Conservation (phyloP, 2,797 vertebrate species). For the Denticeps clupeoides region DNA sequence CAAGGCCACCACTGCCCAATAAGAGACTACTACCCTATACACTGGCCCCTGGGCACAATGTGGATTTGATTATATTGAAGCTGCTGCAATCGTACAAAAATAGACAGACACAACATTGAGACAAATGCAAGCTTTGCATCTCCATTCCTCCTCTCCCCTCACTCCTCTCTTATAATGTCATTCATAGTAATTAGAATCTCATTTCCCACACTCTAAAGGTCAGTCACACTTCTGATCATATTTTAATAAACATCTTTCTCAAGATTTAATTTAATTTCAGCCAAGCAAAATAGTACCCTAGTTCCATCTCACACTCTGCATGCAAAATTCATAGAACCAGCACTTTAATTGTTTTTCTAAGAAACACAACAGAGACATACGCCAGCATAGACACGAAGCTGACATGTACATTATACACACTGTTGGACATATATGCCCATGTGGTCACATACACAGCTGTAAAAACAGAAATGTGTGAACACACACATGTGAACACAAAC, state of each 20-base stretch:
- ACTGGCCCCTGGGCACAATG: constrained; percentile 49
- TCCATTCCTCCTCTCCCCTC: constrained; percentile 34
- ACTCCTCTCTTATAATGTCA: constrained; percentile 45
- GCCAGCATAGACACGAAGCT: no score
- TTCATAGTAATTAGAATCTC: constrained; percentile 64
- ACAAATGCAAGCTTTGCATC: constrained; percentile 39
- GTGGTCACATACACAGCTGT: constrained; percentile 15
- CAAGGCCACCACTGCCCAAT: no score
- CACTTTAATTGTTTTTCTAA: constrained; percentile 63
- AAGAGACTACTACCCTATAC: no score
- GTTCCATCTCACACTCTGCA: constrained; percentile 40
- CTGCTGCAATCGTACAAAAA: constrained; percentile 41
- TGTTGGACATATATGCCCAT: constrained; percentile 10
- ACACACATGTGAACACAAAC: constrained; percentile 2
- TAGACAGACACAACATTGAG: constrained; percentile 49
- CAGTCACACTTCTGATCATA: constrained; percentile 66
- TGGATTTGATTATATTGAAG: constrained; percentile 60
- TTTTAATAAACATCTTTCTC: constrained; percentile 68
- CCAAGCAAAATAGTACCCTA: constrained; percentile 51
- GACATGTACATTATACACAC: constrained; percentile 22
- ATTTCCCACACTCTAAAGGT: constrained; percentile 69
- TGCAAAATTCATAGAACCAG: constrained; percentile 53
- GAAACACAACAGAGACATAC: no score
- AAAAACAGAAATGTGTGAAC: constrained; percentile 25
- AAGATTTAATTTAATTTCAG: constrained; percentile 63